Evolutionary conservation across 2,797 vertebrate genomes (phyloP), one percentile per base, ranked within the genome.

Genomic region (Gymnocypris eckloni): DNA sequence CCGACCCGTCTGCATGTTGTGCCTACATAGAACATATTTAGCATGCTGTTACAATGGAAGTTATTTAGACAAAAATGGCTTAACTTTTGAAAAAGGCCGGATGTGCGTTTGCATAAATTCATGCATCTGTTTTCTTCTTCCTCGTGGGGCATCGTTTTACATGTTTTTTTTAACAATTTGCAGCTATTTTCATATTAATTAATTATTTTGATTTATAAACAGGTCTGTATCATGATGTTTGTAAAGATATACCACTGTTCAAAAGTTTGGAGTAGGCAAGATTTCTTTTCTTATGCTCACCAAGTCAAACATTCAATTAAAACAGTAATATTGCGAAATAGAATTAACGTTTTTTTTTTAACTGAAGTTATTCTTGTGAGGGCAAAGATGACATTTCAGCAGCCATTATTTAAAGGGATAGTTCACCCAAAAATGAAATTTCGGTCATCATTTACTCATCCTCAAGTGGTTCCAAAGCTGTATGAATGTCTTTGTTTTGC

Each of bases 1-100:
- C 76, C 95, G 95, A 1, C 96, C 96, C 0, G 96, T 97, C 18
- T 90, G 88, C 89, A 92, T 95, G 89, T 96, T 90, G 10, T 96
- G 96, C n/a, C 97, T 97, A 78, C 33, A 85, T 61, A 25, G 85
- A 6, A 59, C 28, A 1, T 66, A 28, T 45, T 79, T 45, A 59
- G 4, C 61, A 22, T 28, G 16, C 10, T 22, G 28, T 66, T 20
- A 50, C 9, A 33, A 15, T 18, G 10, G 79, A 25, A 67, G 3
- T 37, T 9, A 37, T 9, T 9, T 67, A 0, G 7, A 67, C 28
- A 67, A 67, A 67, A 67, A 37, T 67, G 28, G 15, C 25, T 67
- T 1, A 66, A 37, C 64, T 18, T 66, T 67, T 67, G 64, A 12
- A 66, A 66, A 33, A 33, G 25, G 61, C 25, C 25, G 28, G 25